Conservation (phyloP, 23 tunicate species). For the Pegea sp. region DNA sequence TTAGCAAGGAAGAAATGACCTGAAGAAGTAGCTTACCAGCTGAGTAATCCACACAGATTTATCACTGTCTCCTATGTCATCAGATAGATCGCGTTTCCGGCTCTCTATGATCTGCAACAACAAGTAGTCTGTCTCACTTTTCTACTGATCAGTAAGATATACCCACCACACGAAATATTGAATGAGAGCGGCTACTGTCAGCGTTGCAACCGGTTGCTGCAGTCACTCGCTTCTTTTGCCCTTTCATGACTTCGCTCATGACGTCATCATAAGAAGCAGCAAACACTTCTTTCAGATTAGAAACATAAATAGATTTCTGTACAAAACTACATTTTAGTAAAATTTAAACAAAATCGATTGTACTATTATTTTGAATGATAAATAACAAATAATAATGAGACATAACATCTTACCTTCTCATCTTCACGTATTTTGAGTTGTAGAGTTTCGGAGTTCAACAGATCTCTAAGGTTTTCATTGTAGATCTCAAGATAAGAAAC, state of each 20-base stretch:
- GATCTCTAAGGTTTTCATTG: no score
- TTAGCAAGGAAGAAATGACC: no score
- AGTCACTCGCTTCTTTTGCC: slow-evolving; percentile 33
- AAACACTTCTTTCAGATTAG: slow-evolving; percentile 37
- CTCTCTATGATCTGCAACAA: slow-evolving; percentile 62
- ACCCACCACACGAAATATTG: no score
- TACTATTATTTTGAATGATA: no score
- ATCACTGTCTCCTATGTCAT: slow-evolving; percentile 17
- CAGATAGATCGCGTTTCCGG: slow-evolving; percentile 46
- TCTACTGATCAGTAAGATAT: neutral
- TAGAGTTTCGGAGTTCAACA: slow-evolving; percentile 21
- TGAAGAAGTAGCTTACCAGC: slow-evolving; percentile 17
- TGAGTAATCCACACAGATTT: slow-evolving; percentile 51
- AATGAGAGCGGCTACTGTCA: slow-evolving; percentile 70
- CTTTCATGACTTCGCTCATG: slow-evolving; percentile 13
- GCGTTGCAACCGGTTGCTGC: slow-evolving; percentile 67
- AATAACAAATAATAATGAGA: no score
- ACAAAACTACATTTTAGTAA: neutral
- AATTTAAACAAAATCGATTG: no score
- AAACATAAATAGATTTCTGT: slow-evolving; percentile 11
- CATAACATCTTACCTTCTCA: slow-evolving; percentile 87
- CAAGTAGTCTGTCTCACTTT: neutral
- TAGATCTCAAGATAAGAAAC: slow-evolving; percentile 71
- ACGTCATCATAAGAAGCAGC: slow-evolving; percentile 56
- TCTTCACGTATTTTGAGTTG: slow-evolving; percentile 47